Percentiles rank a stretch among this genome's conserved stretches.
Conservation (phyloP, 2,797 vertebrate species). For the Garrulus glandarius region DNA sequence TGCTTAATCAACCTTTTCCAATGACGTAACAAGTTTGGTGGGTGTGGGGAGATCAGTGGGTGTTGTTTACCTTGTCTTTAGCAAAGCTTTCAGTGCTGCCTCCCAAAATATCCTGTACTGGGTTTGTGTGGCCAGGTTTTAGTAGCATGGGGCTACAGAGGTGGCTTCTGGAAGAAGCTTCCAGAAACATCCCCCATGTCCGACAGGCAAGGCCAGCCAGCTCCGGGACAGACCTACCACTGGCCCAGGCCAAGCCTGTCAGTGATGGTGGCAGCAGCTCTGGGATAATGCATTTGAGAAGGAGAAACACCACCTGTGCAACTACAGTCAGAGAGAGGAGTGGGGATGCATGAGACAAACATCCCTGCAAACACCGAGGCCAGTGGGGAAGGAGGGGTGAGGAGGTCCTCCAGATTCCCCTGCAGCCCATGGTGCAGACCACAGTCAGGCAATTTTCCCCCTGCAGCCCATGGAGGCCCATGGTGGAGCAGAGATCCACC, state of each 20-base stretch:
- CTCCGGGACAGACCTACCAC: neutral
- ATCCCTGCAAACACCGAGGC: neutral
- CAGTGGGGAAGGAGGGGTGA: neutral
- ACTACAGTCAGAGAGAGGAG: neutral
- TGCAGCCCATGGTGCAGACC: neutral
- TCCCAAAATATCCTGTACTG: neutral
- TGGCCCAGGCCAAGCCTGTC: accelerated
- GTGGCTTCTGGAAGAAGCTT: neutral
- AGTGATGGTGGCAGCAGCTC: accelerated
- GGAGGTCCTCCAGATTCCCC: neutral
- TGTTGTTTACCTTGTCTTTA: neutral
- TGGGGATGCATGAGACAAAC: accelerated
- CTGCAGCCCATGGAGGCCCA: neutral
- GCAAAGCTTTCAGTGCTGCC: accelerated
- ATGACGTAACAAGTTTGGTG: neutral
- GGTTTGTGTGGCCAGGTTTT: neutral
- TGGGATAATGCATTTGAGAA: neutral
- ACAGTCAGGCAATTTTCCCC: neutral
- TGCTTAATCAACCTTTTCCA: neutral
- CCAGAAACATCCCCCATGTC: neutral
- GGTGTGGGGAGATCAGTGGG: neutral
- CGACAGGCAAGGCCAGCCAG: neutral
- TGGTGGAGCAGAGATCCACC: neutral
- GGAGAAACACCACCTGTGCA: neutral
- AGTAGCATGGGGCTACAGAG: neutral